Conservation (phyloP, 2,113 vertebrate species). For the Emydocephalus ijimae region DNA sequence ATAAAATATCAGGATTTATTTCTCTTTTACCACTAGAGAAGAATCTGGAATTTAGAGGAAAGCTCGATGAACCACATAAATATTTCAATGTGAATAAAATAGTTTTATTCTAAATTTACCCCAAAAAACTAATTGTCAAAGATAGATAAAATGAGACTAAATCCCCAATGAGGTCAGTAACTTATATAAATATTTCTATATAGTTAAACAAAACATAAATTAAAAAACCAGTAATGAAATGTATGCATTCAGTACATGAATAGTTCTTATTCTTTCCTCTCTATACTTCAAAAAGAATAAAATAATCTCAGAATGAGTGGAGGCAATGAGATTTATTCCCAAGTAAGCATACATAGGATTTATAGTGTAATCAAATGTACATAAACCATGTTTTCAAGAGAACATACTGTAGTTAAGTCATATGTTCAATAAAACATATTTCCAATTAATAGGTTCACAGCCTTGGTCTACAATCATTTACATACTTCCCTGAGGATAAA, state of each 20-base stretch:
- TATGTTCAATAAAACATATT: conserved; percentile 1
- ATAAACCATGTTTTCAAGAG: background rate
- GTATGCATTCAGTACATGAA: conserved; percentile 20
- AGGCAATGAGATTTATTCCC: background rate
- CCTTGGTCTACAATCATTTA: background rate
- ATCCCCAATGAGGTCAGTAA: background rate
- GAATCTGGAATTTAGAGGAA: conserved; percentile 22
- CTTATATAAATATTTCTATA: background rate
- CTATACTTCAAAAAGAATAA: conserved; percentile 11
- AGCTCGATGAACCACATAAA: conserved; percentile 20
- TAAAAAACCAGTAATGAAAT: conserved; percentile 11
- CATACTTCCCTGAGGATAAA: background rate
- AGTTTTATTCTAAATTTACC: conserved; percentile 16
- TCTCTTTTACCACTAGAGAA: conserved; percentile 62
- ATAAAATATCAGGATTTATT: conserved; percentile 43
- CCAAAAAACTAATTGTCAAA: background rate
- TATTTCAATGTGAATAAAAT: conserved; percentile 31
- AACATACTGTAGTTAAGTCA: background rate
- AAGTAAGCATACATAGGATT: background rate
- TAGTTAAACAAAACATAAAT: conserved; percentile 6
- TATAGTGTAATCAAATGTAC: background rate
- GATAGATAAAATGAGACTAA: background rate
- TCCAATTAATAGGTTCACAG: background rate
- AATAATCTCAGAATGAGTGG: background rate
- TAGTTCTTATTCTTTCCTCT: conserved; percentile 29